Conservation (phyloP, 1,140 invertebrate genomes). For the Leptinotarsa defecta region DNA sequence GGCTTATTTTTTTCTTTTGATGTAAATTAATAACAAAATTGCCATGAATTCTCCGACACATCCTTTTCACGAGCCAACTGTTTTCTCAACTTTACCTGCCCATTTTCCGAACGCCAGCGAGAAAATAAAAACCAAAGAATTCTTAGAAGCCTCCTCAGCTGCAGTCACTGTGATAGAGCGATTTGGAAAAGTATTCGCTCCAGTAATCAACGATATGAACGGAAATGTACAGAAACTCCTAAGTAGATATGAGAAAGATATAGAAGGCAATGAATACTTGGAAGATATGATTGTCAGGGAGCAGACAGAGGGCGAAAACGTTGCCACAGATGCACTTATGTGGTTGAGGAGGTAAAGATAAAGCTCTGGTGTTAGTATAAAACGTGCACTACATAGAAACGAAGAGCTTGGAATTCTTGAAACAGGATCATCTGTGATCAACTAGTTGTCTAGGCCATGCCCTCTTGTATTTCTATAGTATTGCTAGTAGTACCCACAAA, state of each 20-base stretch:
- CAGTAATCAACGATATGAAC: slow-evolving; percentile 74
- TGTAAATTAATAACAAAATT: no score
- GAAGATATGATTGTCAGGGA: slow-evolving; percentile 70
- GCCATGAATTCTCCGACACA: no score
- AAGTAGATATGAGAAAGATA: slow-evolving; percentile 61
- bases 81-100: slow-evolving; percentile 25
- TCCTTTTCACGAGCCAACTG: slow-evolving; percentile 9
- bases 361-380: background rate
- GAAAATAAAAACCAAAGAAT: slow-evolving; percentile 65
- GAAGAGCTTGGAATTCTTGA: no score
- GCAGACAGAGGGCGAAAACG: slow-evolving; percentile 56
- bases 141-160: slow-evolving; percentile 65
- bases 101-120: slow-evolving; percentile 46
- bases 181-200: slow-evolving; percentile 72
- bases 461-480: no score
- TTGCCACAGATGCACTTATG: slow-evolving; percentile 65
- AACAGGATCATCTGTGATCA: no score
- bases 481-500: no score
- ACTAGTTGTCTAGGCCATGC: no score
- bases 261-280: slow-evolving; percentile 62
- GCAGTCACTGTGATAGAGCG: slow-evolving; percentile 67
- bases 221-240: slow-evolving; percentile 75
- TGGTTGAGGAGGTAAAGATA: slow-evolving; percentile 69
- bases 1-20: background rate
- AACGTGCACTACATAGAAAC: no score